Evolutionary conservation across 2,113 vertebrate species (phyloP).

Genomic region (Erythrolamprus reginae): DNA sequence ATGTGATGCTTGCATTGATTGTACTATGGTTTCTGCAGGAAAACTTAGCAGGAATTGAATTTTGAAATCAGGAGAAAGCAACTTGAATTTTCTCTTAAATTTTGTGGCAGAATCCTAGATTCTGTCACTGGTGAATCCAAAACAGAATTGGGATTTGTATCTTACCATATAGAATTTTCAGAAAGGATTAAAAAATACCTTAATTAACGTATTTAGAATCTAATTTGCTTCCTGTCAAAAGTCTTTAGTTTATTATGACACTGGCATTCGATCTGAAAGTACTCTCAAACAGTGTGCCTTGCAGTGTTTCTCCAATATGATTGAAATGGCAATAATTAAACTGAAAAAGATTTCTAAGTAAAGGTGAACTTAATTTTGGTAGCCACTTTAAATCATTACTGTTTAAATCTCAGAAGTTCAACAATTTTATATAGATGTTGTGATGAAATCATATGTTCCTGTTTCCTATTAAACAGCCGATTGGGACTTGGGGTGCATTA

Average conservation of each 20-base stretch:
- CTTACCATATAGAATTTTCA: slow-evolving; percentile 1
- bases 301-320: neutral
- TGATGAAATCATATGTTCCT: neutral
- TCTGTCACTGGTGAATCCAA: slow-evolving; percentile 30
- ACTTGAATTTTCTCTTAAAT: slow-evolving; percentile 33
- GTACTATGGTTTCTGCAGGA: slow-evolving; percentile 36
- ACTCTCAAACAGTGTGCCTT: neutral
- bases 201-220: neutral
- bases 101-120: slow-evolving; percentile 28
- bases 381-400: neutral
- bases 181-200: slow-evolving; percentile 8
- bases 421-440: neutral
- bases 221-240: neutral
- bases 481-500: neutral
- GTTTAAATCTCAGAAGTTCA: neutral
- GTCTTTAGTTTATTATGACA: neutral
- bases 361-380: neutral
- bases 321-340: neutral
- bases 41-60: slow-evolving; percentile 37
- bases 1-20: slow-evolving; percentile 28
- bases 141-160: slow-evolving; percentile 50
- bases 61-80: slow-evolving; percentile 57
- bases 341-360: slow-evolving; percentile 28
- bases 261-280: slow-evolving; percentile 4
- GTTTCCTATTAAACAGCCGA: neutral